Percentiles rank a stretch among this genome's conserved stretches.
phyloP scores from a whole-genome alignment of 2,888 invertebrate species.

The Metopia argyrocephala region DNA sequence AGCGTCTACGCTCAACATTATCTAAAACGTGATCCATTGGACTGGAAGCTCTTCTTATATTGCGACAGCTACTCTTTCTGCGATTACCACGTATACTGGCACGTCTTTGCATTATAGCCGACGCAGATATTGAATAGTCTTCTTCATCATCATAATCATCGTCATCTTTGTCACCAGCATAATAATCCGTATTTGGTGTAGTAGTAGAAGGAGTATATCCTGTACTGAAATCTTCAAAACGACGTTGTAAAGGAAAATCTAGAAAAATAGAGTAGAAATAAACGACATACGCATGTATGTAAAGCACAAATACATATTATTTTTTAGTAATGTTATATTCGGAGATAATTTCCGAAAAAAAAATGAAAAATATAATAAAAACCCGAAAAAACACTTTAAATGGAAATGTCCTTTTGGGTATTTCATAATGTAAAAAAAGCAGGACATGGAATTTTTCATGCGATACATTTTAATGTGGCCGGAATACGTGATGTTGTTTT shows the following conservation, averaged over 20 bases:
- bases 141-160: constrained; percentile 83
- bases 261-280: constrained; percentile 16
- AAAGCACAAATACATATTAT: not conserved
- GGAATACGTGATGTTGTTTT: constrained; percentile 49
- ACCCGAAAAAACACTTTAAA: constrained; percentile 9
- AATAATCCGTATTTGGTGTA: constrained; percentile 51
- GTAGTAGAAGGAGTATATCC: constrained; percentile 52
- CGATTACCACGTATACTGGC: constrained; percentile 86
- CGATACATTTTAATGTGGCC: constrained; percentile 55
- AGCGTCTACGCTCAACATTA: constrained; percentile 80
- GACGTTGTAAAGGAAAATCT: constrained; percentile 62
- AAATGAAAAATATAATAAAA: not conserved
- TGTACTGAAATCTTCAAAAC: constrained; percentile 54
- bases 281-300: not conserved
- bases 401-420: too few species aligned
- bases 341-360: too few species aligned
- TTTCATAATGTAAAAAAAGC: not conserved
- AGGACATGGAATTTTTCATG: constrained; percentile 20
- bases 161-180: constrained; percentile 66
- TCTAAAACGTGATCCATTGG: constrained; percentile 78
- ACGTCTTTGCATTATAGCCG: constrained; percentile 89
- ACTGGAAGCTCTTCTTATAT: constrained; percentile 82
- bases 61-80: constrained; percentile 81
- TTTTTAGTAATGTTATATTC: too few species aligned
- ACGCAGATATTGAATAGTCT: constrained; percentile 91